phyloP scores from a whole-genome alignment of 2,888 invertebrate species.

The Pantelozetes paolii region DNA sequence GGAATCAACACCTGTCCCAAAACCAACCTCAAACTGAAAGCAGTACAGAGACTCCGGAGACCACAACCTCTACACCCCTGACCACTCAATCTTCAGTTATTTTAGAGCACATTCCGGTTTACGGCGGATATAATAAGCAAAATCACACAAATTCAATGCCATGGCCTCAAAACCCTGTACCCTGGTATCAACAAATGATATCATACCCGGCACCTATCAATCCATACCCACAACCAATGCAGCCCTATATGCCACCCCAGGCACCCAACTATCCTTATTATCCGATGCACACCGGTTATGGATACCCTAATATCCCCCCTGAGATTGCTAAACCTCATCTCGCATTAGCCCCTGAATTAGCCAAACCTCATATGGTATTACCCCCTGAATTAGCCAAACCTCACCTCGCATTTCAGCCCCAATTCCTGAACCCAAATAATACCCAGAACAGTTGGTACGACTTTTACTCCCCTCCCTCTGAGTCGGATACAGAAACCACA shows the following conservation, averaged over 20 bases:
- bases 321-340: no score
- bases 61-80: conserved; percentile 12
- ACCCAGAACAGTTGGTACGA: conserved; percentile 12
- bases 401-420: conserved; percentile 13
- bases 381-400: no score
- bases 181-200: conserved; percentile 19
- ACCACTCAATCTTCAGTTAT: conserved; percentile 15
- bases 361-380: no score
- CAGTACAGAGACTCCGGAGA: background rate
- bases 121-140: background rate
- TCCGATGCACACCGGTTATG: background rate
- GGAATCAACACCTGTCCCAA: background rate
- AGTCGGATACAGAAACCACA: conserved; percentile 24
- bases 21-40: background rate
- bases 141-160: background rate
- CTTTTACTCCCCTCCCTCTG: background rate
- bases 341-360: no score
- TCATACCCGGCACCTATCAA: conserved; percentile 7
- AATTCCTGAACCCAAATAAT: background rate
- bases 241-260: background rate
- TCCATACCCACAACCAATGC: background rate
- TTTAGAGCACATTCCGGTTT: conserved; percentile 24
- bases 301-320: no score
- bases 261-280: conserved; percentile 1
- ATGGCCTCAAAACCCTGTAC: background rate